A percentile compares a stretch with the other conserved stretches of the same genome.
phyloP scores from a whole-genome alignment of 2,888 invertebrate species.

The Torymus aiolomorphi region DNA sequence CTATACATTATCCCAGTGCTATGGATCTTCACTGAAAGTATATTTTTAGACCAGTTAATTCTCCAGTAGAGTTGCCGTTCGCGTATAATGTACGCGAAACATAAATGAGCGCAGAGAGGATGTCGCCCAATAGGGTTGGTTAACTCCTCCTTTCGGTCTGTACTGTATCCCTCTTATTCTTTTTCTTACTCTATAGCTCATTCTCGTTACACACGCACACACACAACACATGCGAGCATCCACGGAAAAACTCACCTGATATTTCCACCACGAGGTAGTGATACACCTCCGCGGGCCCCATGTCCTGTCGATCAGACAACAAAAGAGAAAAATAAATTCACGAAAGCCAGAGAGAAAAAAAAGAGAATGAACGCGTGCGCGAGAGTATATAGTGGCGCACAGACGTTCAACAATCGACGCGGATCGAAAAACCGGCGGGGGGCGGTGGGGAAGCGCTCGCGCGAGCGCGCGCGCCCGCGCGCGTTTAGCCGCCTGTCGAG shows the following conservation, averaged over 20 bases:
- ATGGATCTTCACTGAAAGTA: neutral
- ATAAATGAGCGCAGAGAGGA: constrained; percentile 35
- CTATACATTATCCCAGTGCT: neutral
- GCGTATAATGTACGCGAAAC: neutral
- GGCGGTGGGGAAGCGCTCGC: too few species aligned
- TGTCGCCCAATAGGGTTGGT: neutral
- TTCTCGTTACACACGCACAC: too few species aligned
- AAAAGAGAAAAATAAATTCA: constrained; percentile 55
- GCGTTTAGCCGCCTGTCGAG: neutral
- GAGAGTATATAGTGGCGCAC: neutral
- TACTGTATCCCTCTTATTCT: neutral
- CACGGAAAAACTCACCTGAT: constrained; percentile 65
- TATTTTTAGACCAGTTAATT: neutral
- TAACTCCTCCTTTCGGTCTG: constrained; percentile 1
- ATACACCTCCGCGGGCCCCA: constrained; percentile 68
- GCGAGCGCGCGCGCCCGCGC: neutral
- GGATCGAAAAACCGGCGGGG: neutral
- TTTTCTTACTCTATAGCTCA: too few species aligned
- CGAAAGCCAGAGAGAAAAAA: constrained; percentile 7
- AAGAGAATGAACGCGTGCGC: constrained; percentile 2
- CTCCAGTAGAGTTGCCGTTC: too few species aligned
- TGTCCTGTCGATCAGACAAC: constrained; percentile 60
- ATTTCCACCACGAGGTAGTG: constrained; percentile 70
- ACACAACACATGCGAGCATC: too few species aligned
- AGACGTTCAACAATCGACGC: too few species aligned